Evolutionary conservation across 2,888 invertebrate genomes (phyloP), one percentile per base, ranked within the genome.

Genomic region (Orthosia cruda): DNA sequence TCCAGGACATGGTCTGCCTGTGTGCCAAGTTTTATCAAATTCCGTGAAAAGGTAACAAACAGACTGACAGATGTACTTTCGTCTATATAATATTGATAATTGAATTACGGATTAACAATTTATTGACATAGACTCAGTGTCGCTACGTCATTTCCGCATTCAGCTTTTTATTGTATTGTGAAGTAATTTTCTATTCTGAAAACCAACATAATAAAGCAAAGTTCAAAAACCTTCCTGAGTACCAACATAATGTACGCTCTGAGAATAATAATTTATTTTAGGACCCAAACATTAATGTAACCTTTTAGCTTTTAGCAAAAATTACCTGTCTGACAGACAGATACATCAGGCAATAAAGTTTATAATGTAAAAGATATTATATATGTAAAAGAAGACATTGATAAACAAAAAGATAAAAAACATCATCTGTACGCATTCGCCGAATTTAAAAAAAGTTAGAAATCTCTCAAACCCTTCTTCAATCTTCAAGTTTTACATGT

Each of bases 201-300:
- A 2, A 15, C 23, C 7, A 40, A 18, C 2, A 20, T 72, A 32
- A 40, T 23, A 12, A 15, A 49, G 16, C 12, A 45, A 47, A 76
- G 52, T 47, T 57, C 55, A 81, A 81, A 47, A 7, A 32, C 62
- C 67, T 67, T n/a, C 58, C 16, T 54, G n/a, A 54, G 62, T 62
- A 70, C 45, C 11, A 54, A 47, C 62, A 70, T 77, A 61, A 69
- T 65, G 78, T 82, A 78, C 78, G 55, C 52, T 40, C 11, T 52
- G 78, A 77, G 83, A 77, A 79, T 61, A 77, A 57, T 77, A 83
- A 77, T 69, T 79, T 57, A 69, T 82, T 79, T 69, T 55, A 65
- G 57, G 16, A 52, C 64, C 59, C 55, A 16, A 55, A 66, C 40
- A 55, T 52, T n/a, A 65, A 83, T 55, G 50, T 57, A 52, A 55